Percentiles rank a stretch among this genome's conserved stretches.
These are phyloP conservation scores for Spinus olivaceus DNA, from an alignment of 2,797 vertebrate species.

Conservation along the genomic window DNA sequence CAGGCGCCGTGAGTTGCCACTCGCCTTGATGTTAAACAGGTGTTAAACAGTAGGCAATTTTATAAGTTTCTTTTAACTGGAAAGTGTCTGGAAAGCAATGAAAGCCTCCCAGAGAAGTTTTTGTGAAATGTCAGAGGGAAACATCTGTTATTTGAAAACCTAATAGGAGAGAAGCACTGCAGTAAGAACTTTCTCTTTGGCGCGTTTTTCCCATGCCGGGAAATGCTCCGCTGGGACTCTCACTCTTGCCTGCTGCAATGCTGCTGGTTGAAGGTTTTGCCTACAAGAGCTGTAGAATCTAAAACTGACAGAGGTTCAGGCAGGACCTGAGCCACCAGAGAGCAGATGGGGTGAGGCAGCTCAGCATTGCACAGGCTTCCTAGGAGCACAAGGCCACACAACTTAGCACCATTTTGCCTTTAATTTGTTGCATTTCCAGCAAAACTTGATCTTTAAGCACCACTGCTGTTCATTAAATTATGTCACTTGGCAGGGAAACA, in stretches of 20 bases:
- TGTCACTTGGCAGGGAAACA: neutral
- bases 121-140: slow-evolving; percentile 44
- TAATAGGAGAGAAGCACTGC: neutral
- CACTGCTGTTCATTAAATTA: neutral
- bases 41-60: slow-evolving; percentile 45
- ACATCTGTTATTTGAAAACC: slow-evolving; percentile 34
- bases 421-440: neutral
- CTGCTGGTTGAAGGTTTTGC: neutral
- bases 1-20: neutral
- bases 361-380: neutral
- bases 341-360: neutral
- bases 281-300: neutral
- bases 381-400: neutral
- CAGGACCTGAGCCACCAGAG: neutral
- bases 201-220: neutral
- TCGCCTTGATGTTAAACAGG: slow-evolving; percentile 31
- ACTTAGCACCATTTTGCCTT: neutral
- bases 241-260: neutral
- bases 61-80: slow-evolving; percentile 7
- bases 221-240: slow-evolving; percentile 9
- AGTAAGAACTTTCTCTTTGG: neutral
- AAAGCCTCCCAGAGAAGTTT: slow-evolving; percentile 17
- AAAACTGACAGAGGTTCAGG: neutral
- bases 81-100: slow-evolving; percentile 38
- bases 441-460: neutral